Base-by-base conservation (phyloP, 2,888 invertebrate species). In the Nymphalis urticae region DNA sequence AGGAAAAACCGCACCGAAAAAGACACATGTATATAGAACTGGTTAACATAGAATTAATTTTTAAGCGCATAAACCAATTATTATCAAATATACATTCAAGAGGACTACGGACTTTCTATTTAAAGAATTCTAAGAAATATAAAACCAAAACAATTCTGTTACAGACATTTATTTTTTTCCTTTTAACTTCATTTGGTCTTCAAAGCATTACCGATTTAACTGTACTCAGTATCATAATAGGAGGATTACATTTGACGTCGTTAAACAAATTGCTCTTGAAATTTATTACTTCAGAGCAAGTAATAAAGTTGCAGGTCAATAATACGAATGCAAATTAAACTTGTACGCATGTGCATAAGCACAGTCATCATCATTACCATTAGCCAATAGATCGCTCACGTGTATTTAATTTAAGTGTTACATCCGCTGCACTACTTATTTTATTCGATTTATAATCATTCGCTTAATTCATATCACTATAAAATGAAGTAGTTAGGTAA, bases 281-380 rank as follows among this genome's bases (percentile, higher is more conserved):
- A 62, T 65, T 51, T 68, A 64, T 63, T 19, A 53, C 72, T 69
- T 73, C 27, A 47, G 17, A 13, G 61, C 50, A 36, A 16, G 54
- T 19, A 51, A 69, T 68, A 68, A 70, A 68, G 68, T 24, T 58
- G 50, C 36, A 19, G 62, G 48, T 66, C 50, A 65, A 58, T 51
- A 53, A 62, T 64, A 47, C 48, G 32, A 48, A 21, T 58, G 63
- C 59, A 64, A 64, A 64, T 66, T 48, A 32, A 68, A 63, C 62
- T 69, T 53, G 70, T 71, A 21, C 54, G 50, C 42, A 42, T 42
- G 42, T 42, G 42, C 42, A 42, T 42, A 13, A 42, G 42, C 56
- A 62, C 62, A 68, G 62, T 76, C 79, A 79, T 77, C 77, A 75
- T 78, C 79, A 78, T 78, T 77, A 77, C 71, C 72, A 76, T 75